Evolutionary conservation across 2,888 invertebrate species (phyloP), one percentile per base, ranked within the genome.

Genomic region (Magallana nippona): DNA sequence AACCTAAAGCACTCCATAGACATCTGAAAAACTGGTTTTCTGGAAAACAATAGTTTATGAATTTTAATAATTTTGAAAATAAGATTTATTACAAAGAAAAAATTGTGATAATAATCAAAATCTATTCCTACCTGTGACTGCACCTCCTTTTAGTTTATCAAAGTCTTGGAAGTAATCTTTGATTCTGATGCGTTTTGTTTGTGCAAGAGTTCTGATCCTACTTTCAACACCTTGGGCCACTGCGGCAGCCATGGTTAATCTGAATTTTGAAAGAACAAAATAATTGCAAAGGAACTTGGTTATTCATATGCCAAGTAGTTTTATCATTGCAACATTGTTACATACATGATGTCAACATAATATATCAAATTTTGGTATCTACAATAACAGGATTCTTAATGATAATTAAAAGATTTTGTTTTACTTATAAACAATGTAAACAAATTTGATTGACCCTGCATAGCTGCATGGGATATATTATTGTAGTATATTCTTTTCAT

Each of bases 131-230:
- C 94, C 92, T 88, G 94, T 92, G n/a, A 94, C 92, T 91, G 88
- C 93, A 79, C 94, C 94, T 56, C 93, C 93, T 57, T 94, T 88
- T 1, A 94, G 90, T 84, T 92, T 91, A 85, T 94, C 94, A 91
- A 91, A 94, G 86, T 94, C 94, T 79, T 92, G 90, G 86, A 94
- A 94, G 83, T 93, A 94, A 86, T 94, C 93, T 83, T 91, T 91
- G 13, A 94, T 91, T 83, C 94, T 87, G 44, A 94, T 92, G 80
- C 94, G 87, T 84, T 93, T 93, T 10, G 94, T 94, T 63, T 92
- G 90, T 8, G 92, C 91, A 58, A 91, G 85, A 27, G 92, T 93
- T 63, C 93, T 89, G 56, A 94, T 92, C 55, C 90, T 89, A 62
- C 89, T 87, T 44, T 90, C 90, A 81, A 92, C 86, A 79, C 88